These are phyloP conservation scores for Channallabes apus DNA, from an alignment of 2,797 vertebrate species.

Conservation along the genomic window DNA sequence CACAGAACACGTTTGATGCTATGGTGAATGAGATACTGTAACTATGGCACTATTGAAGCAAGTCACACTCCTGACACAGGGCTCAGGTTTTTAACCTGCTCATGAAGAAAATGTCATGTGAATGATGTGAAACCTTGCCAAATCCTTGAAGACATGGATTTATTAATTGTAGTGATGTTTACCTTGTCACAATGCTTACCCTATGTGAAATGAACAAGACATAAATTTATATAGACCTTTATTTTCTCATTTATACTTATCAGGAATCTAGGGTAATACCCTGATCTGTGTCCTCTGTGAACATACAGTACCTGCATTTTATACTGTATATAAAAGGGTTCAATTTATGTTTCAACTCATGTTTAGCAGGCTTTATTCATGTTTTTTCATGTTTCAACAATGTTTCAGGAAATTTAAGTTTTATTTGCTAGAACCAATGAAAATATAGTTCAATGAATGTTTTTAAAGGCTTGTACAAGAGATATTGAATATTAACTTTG, in stretches of 20 bases:
- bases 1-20: slow-evolving; percentile 5
- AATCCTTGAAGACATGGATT: slow-evolving; percentile 22
- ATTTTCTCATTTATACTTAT: background rate
- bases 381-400: too few relatives aligned
- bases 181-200: slow-evolving; percentile 14
- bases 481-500: too few relatives aligned
- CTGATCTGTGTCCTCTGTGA: background rate
- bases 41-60: background rate
- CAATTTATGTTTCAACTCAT: background rate
- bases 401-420: background rate
- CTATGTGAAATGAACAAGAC: slow-evolving; percentile 25
- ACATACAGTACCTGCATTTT: background rate
- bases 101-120: background rate
- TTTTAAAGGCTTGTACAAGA: background rate
- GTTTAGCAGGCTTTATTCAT: background rate
- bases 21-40: slow-evolving; percentile 9
- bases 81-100: background rate
- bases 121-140: background rate
- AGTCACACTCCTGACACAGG: background rate
- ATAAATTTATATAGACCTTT: background rate
- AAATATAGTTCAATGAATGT: background rate
- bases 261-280: background rate
- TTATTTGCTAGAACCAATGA: background rate
- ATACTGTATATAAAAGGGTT: background rate
- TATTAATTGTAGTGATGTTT: slow-evolving; percentile 36